Conservation (phyloP, 2,888 invertebrate species). For the Nymphalis polychloros region DNA sequence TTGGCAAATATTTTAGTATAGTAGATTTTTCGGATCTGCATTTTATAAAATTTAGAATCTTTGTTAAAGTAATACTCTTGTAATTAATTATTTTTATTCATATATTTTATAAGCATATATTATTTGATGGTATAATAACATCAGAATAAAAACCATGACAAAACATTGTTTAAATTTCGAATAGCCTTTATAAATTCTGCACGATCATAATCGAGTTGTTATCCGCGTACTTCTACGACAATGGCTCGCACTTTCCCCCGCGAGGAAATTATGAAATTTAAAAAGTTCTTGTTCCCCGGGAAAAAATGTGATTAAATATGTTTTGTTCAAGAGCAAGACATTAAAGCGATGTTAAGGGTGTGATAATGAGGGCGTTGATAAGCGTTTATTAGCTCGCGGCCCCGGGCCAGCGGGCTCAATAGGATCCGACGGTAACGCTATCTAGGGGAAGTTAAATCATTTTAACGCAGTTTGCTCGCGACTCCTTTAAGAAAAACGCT, state of each 20-base stretch:
- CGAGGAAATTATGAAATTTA: constrained; percentile 70
- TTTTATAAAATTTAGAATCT: too few relatives aligned
- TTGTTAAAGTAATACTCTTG: too few relatives aligned
- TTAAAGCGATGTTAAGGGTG: constrained; percentile 83
- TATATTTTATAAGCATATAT: too few relatives aligned
- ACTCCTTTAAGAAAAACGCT: constrained; percentile 70
- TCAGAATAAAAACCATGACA: constrained; percentile 3
- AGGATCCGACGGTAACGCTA: constrained; percentile 69
- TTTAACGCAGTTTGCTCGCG: constrained; percentile 75
- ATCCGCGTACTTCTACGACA: constrained; percentile 41
- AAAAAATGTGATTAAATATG: constrained; percentile 83
- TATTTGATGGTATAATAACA: neutral
- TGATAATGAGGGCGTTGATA: constrained; percentile 82
- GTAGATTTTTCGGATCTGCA: too few relatives aligned
- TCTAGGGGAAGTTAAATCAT: constrained; percentile 80
- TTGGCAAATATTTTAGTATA: too few relatives aligned
- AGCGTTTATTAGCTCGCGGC: constrained; percentile 80
- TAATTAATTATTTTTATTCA: too few relatives aligned
- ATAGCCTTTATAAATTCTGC: constrained; percentile 33
- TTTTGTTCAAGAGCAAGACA: constrained; percentile 82
- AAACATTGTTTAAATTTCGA: constrained; percentile 17
- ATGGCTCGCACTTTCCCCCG: constrained; percentile 34
- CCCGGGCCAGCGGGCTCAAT: constrained; percentile 66
- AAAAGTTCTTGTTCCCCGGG: constrained; percentile 67
- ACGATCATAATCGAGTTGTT: constrained; percentile 41